phyloP scores from a whole-genome alignment of 2,113 vertebrate species.

The Lucifuga dentata region DNA sequence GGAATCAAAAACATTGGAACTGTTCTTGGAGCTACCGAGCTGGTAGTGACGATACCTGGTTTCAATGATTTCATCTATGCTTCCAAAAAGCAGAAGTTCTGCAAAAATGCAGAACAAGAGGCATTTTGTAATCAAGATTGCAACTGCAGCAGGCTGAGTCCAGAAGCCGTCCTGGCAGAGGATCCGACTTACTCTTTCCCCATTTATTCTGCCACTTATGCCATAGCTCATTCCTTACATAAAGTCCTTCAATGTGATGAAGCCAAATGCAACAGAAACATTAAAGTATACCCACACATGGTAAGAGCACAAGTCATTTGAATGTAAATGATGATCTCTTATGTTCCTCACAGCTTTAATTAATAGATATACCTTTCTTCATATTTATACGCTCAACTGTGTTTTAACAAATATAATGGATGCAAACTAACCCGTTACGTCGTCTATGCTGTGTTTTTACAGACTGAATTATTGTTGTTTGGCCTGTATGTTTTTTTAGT shows the following conservation, averaged over 20 bases:
- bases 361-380: too few species aligned
- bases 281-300: conserved; percentile 82
- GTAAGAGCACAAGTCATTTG: conserved; percentile 71
- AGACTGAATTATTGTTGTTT: too few species aligned
- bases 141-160: conserved; percentile 19
- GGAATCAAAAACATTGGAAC: conserved; percentile 80
- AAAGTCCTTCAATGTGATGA: conserved; percentile 80
- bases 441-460: too few species aligned
- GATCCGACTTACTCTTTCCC: conserved; percentile 74
- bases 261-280: conserved; percentile 66
- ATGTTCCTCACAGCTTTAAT: too few species aligned
- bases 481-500: too few species aligned
- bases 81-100: not conserved
- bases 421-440: too few species aligned
- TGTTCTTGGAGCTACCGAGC: conserved; percentile 83
- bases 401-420: too few species aligned
- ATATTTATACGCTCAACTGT: too few species aligned
- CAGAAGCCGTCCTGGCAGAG: not conserved
- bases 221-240: conserved; percentile 85
- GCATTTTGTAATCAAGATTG: conserved; percentile 78
- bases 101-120: not conserved
- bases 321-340: not conserved
- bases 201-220: conserved; percentile 82
- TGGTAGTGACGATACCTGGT: conserved; percentile 59
- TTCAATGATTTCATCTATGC: conserved; percentile 73